Base-by-base conservation (phyloP, 2,888 invertebrate genomes). In the Xylota sylvarum region DNA sequence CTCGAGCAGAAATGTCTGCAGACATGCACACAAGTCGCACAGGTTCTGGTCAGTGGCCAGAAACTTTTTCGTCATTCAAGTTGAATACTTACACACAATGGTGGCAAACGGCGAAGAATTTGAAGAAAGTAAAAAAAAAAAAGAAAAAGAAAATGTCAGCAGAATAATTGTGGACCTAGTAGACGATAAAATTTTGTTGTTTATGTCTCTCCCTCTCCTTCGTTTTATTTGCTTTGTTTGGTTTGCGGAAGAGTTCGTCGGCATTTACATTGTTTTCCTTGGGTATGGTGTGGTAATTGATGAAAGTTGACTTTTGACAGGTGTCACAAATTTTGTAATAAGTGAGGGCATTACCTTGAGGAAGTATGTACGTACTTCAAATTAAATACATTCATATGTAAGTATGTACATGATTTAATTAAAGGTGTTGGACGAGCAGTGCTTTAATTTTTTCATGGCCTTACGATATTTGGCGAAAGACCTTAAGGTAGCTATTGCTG, bases 11-110 rank as follows among this genome's bases (percentile, higher is more conserved):
- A 65, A 58, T 58, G 40, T 73, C 46, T 65, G 79, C 64, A 70
- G 56, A 64, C 79, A 72, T 35, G 19, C 14, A 14, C 17, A 69
- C 43, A 19, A 46, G 40, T n/a, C 6, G 30, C 7, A 64, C 5
- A 35, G 55, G 14, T 64, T 23, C 50, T 80, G 80, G 80, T 80
- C 80, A 74, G 74, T 74, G 80, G 69, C 84, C 76, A 80, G 70
- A 76, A 85, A 76, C 12, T 62, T 55, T 78, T 78, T 69, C 56
- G 52, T 58, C 82, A 78, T 72, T 73, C 55, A 79, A 72, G n/a
- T n/a, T 67, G 50, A 67, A 27, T 14, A 23, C 70, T 27, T n/a
- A 17, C 37, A 43, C 14, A 64, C 12, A 12, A 5, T 17, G 48
- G 10, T 46, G 55, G 30, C 37, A 30, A 50, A 52, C 52, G 50